phyloP scores from a whole-genome alignment of 2,797 vertebrate genomes.

The Sorex maritimensis region DNA sequence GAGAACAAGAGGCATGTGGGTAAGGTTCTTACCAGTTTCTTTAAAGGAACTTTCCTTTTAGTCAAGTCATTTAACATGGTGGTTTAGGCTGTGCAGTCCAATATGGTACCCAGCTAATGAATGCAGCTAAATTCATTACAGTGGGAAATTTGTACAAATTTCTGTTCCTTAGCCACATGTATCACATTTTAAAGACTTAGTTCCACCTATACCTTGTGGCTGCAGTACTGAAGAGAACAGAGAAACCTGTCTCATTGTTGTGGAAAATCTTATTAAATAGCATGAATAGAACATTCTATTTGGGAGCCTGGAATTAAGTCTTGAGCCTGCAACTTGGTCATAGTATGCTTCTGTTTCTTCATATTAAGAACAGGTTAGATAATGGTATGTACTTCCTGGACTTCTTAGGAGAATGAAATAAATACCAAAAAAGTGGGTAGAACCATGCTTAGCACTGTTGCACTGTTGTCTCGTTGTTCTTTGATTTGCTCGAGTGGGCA shows the following conservation, averaged over 20 bases:
- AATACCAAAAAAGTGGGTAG: too few relatives aligned
- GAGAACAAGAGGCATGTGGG: neutral
- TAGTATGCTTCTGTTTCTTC: neutral
- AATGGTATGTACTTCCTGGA: too few relatives aligned
- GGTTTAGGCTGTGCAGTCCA: neutral
- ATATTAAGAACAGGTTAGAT: neutral
- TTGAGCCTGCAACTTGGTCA: neutral
- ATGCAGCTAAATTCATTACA: constrained; percentile 28
- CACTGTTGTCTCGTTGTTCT: too few relatives aligned
- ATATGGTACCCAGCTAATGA: neutral
- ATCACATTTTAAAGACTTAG: neutral
- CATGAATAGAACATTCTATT: neutral
- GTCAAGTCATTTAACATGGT: neutral
- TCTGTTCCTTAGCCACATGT: neutral
- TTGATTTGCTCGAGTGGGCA: too few relatives aligned
- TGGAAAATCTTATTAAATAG: neutral
- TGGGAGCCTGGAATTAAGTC: neutral
- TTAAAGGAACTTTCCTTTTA: neutral
- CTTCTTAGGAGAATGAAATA: too few relatives aligned
- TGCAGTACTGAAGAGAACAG: neutral
- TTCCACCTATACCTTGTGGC: neutral
- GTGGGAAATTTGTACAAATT: neutral
- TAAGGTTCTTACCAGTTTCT: neutral
- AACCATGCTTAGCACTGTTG: neutral
- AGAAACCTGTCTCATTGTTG: neutral